phyloP scores from a whole-genome alignment of 2,888 invertebrate species.

The Diplolepis rosae region DNA sequence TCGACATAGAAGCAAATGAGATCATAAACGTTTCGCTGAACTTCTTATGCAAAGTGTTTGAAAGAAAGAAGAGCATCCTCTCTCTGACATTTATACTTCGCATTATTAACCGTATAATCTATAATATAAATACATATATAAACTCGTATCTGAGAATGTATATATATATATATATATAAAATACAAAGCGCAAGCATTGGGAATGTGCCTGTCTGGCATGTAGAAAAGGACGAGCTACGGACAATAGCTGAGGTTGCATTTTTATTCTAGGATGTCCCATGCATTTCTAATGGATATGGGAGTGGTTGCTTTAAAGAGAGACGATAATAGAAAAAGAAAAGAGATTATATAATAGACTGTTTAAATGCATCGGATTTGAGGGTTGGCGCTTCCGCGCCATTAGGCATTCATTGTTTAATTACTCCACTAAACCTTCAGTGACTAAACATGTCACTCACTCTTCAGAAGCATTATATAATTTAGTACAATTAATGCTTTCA shows the following conservation, averaged over 20 bases:
- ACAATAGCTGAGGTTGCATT: constrained; percentile 64
- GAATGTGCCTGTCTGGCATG: constrained; percentile 30
- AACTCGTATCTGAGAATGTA: neutral
- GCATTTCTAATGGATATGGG: constrained; percentile 61
- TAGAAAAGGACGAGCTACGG: constrained; percentile 52
- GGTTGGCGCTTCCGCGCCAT: constrained; percentile 6
- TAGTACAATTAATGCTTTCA: neutral
- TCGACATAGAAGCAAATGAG: neutral
- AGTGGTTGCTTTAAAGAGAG: constrained; percentile 48
- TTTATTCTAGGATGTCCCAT: constrained; percentile 58
- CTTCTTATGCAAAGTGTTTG: neutral
- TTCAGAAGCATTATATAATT: neutral
- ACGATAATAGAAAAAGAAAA: constrained; percentile 6
- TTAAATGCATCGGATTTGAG: constrained; percentile 12
- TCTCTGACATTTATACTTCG: neutral
- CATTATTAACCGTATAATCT: no score
- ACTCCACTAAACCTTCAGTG: neutral
- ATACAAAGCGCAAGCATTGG: neutral
- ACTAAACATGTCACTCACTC: neutral
- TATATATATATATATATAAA: neutral
- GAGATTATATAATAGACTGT: neutral
- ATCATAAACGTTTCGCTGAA: neutral
- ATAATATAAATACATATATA: neutral
- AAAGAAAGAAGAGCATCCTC: neutral
- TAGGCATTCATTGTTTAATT: constrained; percentile 21